Base-by-base conservation (phyloP, 2,888 invertebrate species). In the Eupithecia subumbrata region DNA sequence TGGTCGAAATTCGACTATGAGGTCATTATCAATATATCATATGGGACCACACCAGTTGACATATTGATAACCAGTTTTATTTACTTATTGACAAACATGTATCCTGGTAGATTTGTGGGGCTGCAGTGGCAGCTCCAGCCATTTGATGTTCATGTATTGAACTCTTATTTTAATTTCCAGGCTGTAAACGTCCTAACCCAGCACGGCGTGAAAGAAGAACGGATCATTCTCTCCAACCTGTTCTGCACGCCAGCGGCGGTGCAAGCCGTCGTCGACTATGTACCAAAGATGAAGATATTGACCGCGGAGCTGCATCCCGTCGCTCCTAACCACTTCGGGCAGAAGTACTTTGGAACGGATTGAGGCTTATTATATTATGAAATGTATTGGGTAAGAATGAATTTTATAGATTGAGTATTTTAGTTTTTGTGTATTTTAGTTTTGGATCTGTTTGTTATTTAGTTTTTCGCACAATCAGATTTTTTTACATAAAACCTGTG, bases 291-390 rank as follows among this genome's bases (percentile, higher is more conserved):
- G 97, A 99, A 98, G 91, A 98, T 99, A 83, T 95, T 99, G 75
- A 99, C 99, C 0, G 98, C 99, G 0, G 99, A 99, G 91, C 96
- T 99, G 40, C 98, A 99, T 90, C 97, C 97, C 0, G 97, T 99
- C 4, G 98, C 99, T 12, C 99, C 99, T 12, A 99, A 98, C 94
- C 99, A 99, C 92, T 99, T 99, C 93, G 99, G 99, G 72, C 98
- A 98, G 92, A 99, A 98, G 91, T 99, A 99, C 94, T 99, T 79
- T 68, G 78, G 76, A 16, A 72, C 71, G 0, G 70, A 74, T 71
- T 76, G 60, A 69, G 18, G n/a, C 12, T 40, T 66, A 9, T 0
- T n/a, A 18, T 48, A 8, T n/a, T n/a, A 18, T 18, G 48, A n/a
- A 8, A 48, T 18, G 48, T 48, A 48, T 48, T 48, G 9, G 8